phyloP scores from a whole-genome alignment of 2,888 invertebrate species.

The Acanthococcus lagerstroemiae region DNA sequence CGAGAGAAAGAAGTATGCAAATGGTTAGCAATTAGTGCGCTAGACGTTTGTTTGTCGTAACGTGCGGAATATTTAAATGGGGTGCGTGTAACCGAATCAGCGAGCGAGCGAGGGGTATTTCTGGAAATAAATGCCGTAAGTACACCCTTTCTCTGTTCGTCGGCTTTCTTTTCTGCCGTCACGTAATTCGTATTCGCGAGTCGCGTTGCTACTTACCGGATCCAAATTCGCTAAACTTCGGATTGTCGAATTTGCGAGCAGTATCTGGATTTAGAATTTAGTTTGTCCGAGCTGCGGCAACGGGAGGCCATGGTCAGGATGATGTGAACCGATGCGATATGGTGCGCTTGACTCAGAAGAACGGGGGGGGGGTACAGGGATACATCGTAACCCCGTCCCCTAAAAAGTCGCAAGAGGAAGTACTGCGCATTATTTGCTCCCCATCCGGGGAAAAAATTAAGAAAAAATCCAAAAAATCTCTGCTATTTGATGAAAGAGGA shows the following conservation, averaged over 20 bases:
- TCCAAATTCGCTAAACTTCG: background rate
- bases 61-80: constrained; percentile 19
- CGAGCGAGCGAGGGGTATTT: constrained; percentile 5
- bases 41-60: constrained; percentile 23
- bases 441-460: too few species aligned
- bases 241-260: constrained; percentile 1
- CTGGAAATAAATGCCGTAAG: constrained; percentile 14
- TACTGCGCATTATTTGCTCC: too few species aligned
- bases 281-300: too few species aligned
- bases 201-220: background rate
- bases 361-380: too few species aligned
- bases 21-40: constrained; percentile 22
- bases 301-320: too few species aligned
- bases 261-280: constrained; percentile 4
- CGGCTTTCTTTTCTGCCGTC: constrained; percentile 3
- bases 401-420: too few species aligned
- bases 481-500: too few species aligned
- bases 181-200: background rate
- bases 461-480: too few species aligned
- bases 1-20: constrained; percentile 20
- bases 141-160: constrained; percentile 19
- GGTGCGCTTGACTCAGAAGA: too few species aligned
- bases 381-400: too few species aligned
- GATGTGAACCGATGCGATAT: too few species aligned
- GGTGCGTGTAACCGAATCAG: constrained; percentile 16